Evolutionary conservation across 64 coral and sea anemone species (phyloP), one percentile per base, ranked within the genome.

Genomic region (Pachyseris speciosa): DNA sequence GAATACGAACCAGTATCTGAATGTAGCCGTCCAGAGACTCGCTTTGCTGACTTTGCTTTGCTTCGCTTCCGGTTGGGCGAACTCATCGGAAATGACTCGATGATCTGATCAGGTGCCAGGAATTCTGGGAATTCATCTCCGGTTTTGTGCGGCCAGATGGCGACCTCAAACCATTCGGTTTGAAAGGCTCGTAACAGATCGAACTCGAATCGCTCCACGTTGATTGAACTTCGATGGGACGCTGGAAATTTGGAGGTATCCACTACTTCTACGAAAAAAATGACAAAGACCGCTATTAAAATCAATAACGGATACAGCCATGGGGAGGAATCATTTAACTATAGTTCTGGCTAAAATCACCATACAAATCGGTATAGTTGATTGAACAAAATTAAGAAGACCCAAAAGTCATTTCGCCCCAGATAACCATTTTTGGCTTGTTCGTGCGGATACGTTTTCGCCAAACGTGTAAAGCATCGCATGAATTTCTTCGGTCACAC

Each of bases 91-190:
- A 48, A 39, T 19, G 66, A 38, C 9, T 34, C 36, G 12, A 91
- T 37, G n/a, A 28, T 64, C 8, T 72, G 5, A 72, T 91, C 88
- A 5, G 88, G 75, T 60, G 45, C 88, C 26, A 91, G 60, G 76
- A 91, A 91, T 71, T 47, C 76, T 58, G 75, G 88, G 45, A 83
- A 11, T 4, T 55, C 75, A 2, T 75, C 60, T 1, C 29, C 38
- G 22, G 76, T 13, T 50, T 33, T 72, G 15, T 13, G 36, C 42
- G 38, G 42, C 66, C 74, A 67, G 26, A 83, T 37, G 9, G 43
- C 86, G 30, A 89, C 78, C 34, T 94, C 92, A 64, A 94, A 88
- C 92, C 92, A 94, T 15, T 94, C 76, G 10, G 9, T 67, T 69
- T 94, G 85, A 85, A 94, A 94, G 20, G 79, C 34, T 32, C 15